A percentile compares a stretch with the other conserved stretches of the same genome.
These are phyloP conservation scores for Taenioides sp. DNA, from an alignment of 2,797 vertebrate genomes.

Conservation along the genomic window DNA sequence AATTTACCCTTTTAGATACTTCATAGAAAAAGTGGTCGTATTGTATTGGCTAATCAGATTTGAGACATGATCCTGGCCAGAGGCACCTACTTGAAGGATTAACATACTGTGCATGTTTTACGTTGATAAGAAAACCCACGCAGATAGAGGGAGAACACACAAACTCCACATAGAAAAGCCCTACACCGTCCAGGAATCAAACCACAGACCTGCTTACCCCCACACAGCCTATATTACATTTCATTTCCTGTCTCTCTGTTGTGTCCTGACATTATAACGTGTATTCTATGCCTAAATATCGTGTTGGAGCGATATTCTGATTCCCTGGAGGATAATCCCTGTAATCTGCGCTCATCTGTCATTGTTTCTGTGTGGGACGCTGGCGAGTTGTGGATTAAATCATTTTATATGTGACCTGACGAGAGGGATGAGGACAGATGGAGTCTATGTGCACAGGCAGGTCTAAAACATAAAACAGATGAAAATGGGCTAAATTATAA, in stretches of 20 bases:
- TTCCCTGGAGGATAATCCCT: conserved; percentile 68
- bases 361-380: conserved; percentile 72
- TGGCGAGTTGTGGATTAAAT: conserved; percentile 69
- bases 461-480: background rate
- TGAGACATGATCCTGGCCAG: background rate
- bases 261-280: background rate
- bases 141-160: background rate
- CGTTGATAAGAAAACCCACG: background rate
- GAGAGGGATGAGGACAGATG: conserved; percentile 28
- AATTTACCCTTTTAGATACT: background rate
- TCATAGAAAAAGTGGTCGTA: background rate
- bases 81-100: background rate
- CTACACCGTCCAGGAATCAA: background rate
- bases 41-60: background rate
- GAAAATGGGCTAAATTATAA: background rate
- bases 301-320: conserved; percentile 21
- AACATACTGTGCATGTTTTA: background rate
- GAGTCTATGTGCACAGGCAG: background rate
- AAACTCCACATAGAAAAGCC: background rate
- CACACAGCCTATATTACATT: background rate
- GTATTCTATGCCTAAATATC: background rate
- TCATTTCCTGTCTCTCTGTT: background rate
- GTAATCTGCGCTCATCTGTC: conserved; percentile 78
- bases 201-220: background rate
- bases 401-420: conserved; percentile 68